A percentile compares a stretch with the other conserved stretches of the same genome.
phyloP scores from a whole-genome alignment of 2,888 invertebrate species.

The Apodemia hepburni region DNA sequence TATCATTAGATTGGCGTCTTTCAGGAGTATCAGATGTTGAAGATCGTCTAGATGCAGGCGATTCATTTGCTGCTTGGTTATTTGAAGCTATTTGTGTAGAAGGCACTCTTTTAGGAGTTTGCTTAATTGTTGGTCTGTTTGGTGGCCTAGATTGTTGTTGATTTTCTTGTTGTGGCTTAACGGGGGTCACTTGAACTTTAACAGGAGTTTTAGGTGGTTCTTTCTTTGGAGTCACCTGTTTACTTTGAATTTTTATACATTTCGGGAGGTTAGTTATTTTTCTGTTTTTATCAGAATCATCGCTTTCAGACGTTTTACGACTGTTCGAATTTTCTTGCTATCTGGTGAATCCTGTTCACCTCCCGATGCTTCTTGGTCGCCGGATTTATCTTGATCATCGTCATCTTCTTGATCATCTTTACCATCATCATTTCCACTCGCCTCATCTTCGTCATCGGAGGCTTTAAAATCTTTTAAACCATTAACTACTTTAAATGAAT shows the following conservation, averaged over 20 bases:
- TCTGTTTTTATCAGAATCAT: constrained; percentile 40
- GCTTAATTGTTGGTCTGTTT: constrained; percentile 59
- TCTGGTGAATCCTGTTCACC: constrained; percentile 42
- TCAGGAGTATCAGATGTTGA: constrained; percentile 35
- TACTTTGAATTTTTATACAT: constrained; percentile 40
- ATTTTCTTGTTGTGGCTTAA: constrained; percentile 39
- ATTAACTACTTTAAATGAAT: constrained; percentile 67
- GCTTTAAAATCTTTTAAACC: constrained; percentile 68
- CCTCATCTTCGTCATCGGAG: constrained; percentile 62
- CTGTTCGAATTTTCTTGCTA: constrained; percentile 35
- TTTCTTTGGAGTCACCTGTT: constrained; percentile 37
- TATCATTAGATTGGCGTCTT: constrained; percentile 43
- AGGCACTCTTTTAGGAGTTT: constrained; percentile 62
- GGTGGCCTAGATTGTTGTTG: constrained; percentile 37
- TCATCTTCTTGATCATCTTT: constrained; percentile 47
- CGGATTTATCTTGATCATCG: constrained; percentile 34
- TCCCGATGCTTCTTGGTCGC: constrained; percentile 41
- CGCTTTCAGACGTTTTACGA: constrained; percentile 42
- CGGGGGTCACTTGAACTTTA: constrained; percentile 34
- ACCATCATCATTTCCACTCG: constrained; percentile 50
- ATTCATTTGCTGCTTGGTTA: constrained; percentile 36
- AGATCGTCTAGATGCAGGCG: constrained; percentile 30
- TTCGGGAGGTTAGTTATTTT: constrained; percentile 38
- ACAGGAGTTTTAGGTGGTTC: constrained; percentile 38
- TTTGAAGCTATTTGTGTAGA: constrained; percentile 44